Conservation (phyloP, 2,797 vertebrate species). For the Psittacula echo region DNA sequence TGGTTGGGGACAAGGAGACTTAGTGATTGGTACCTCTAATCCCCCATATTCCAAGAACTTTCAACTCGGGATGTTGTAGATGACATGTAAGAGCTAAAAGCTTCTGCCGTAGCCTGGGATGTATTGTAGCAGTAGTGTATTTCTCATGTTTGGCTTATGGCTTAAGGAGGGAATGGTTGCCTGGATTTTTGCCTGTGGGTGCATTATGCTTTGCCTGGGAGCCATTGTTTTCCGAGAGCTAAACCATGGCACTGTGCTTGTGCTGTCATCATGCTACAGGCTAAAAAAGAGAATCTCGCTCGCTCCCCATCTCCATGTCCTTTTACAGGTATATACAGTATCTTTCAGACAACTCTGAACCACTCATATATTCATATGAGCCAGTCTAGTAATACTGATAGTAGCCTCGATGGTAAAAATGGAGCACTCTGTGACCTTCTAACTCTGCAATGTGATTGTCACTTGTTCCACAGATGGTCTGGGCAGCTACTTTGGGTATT, state of each 20-base stretch:
- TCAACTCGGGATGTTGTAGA: neutral
- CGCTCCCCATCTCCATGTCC: rapidly evolving
- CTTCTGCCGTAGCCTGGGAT: neutral
- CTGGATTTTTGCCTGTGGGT: neutral
- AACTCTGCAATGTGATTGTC: neutral
- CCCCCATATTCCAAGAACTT: neutral
- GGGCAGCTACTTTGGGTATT: neutral
- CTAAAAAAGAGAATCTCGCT: neutral
- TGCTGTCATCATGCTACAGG: neutral
- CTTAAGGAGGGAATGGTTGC: neutral
- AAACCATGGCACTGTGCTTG: neutral
- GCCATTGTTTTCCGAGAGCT: neutral
- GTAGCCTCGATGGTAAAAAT: neutral
- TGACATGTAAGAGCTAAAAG: neutral
- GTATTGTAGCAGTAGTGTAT: neutral
- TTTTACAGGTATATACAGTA: neutral
- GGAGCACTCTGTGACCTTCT: neutral
- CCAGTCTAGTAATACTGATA: neutral
- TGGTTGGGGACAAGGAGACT: neutral
- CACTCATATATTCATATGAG: neutral
- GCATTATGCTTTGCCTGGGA: neutral
- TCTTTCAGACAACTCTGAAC: neutral
- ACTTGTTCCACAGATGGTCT: neutral
- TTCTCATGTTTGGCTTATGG: neutral
- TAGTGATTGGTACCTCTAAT: neutral